These are phyloP conservation scores for Tridacna gigas DNA, from an alignment of 2,888 invertebrate species.

Conservation along the genomic window DNA sequence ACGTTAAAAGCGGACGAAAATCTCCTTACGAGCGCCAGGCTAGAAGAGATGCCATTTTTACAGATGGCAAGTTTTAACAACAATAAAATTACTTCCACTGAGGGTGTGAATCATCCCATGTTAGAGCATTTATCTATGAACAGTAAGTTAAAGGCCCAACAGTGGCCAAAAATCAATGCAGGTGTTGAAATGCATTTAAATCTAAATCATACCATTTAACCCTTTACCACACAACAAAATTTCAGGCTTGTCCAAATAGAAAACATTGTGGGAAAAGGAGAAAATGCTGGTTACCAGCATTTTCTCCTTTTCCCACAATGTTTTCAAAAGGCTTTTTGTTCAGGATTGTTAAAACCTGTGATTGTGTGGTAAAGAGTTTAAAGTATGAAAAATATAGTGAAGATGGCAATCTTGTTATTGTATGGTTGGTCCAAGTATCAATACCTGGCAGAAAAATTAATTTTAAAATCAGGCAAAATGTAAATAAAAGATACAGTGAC, in stretches of 20 bases:
- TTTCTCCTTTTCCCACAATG: neutral
- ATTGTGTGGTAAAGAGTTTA: too few species aligned
- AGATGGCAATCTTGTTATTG: too few species aligned
- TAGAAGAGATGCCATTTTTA: conserved; percentile 84
- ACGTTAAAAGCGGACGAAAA: conserved; percentile 84
- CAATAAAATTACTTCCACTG: conserved; percentile 82
- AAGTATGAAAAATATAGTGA: too few species aligned
- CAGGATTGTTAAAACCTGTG: neutral
- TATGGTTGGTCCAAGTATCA: too few species aligned
- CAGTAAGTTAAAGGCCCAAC: conserved; percentile 75
- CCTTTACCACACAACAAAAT: too few species aligned
- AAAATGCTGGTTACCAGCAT: conserved; percentile 1
- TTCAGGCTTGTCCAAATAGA: neutral
- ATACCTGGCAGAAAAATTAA: too few species aligned
- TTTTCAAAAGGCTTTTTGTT: neutral
- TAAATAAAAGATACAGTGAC: too few species aligned
- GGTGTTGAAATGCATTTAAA: too few species aligned
- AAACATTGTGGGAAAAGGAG: neutral
- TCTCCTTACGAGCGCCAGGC: conserved; percentile 76
- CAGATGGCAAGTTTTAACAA: conserved; percentile 83
- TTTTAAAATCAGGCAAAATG: too few species aligned
- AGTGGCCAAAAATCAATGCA: too few species aligned
- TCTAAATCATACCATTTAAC: too few species aligned
- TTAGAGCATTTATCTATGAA: conserved; percentile 83
- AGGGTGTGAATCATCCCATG: conserved; percentile 84